phyloP scores from a whole-genome alignment of 1,140 invertebrate species.

The Gryon sp. region DNA sequence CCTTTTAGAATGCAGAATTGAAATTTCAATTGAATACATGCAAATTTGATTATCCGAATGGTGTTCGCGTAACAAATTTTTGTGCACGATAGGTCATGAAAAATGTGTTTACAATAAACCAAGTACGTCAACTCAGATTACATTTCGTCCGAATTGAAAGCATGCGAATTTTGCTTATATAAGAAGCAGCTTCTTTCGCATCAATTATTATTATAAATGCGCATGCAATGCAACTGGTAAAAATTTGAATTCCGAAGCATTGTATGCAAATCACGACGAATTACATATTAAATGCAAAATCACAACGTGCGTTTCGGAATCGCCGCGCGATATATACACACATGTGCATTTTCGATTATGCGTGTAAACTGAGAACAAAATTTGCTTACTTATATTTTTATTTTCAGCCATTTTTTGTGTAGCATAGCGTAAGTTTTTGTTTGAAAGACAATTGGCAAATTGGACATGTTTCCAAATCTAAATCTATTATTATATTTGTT shows the following conservation, averaged over 20 bases:
- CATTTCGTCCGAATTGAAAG: constrained; percentile 12
- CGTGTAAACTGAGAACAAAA: too few species aligned
- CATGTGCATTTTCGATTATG: too few species aligned
- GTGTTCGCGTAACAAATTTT: neutral
- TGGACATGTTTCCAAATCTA: too few species aligned
- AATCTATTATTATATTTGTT: too few species aligned
- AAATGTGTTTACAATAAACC: constrained; percentile 2
- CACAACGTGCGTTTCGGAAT: constrained; percentile 11
- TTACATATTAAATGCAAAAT: constrained; percentile 44
- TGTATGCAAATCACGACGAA: constrained; percentile 42
- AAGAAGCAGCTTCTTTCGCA: too few species aligned
- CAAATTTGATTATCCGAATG: neutral
- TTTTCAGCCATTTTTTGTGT: too few species aligned
- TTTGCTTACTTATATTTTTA: too few species aligned
- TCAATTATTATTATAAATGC: constrained; percentile 46
- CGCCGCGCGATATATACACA: too few species aligned
- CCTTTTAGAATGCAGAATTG: too few species aligned
- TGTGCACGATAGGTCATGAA: neutral
- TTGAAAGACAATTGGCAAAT: too few species aligned
- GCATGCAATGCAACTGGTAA: constrained; percentile 12
- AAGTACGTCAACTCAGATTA: neutral
- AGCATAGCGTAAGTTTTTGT: too few species aligned
- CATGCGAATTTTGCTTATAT: constrained; percentile 33
- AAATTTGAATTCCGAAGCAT: constrained; percentile 21
- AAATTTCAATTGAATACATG: constrained; percentile 4